A percentile compares a stretch with the other conserved stretches of the same genome.
phyloP scores from a whole-genome alignment of 2,797 vertebrate species.

The Benthosema pterotum region DNA sequence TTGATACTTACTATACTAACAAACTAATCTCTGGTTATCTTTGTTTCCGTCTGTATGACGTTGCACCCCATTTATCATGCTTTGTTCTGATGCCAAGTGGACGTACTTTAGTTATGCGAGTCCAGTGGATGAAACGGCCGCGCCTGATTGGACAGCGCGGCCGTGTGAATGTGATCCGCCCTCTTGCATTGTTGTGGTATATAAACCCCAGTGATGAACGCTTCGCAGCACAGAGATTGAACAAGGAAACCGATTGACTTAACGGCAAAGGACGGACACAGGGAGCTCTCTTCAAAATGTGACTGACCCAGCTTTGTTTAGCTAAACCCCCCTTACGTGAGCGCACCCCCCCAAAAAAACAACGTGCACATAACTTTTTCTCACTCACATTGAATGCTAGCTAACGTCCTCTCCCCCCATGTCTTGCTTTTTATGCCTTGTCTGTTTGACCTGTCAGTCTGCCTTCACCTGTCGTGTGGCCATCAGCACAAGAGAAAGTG shows the following conservation, averaged over 20 bases:
- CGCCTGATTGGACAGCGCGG: not conserved
- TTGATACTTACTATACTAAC: constrained; percentile 17
- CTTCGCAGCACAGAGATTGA: constrained; percentile 39
- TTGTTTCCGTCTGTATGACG: constrained; percentile 24
- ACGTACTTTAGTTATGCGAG: constrained; percentile 23
- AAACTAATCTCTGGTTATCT: constrained; percentile 28
- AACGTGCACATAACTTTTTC: constrained; percentile 42
- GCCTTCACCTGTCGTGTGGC: constrained; percentile 58
- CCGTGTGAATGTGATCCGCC: constrained; percentile 33
- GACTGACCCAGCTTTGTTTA: constrained; percentile 48
- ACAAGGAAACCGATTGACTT: constrained; percentile 19
- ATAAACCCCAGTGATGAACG: constrained; percentile 6
- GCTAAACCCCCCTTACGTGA: constrained; percentile 13
- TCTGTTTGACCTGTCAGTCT: constrained; percentile 48
- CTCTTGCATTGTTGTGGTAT: not conserved
- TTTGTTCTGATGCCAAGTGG: constrained; percentile 38
- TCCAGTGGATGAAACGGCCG: constrained; percentile 19
- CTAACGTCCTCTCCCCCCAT: constrained; percentile 49
- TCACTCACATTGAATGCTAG: constrained; percentile 48
- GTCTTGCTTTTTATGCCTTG: constrained; percentile 52
- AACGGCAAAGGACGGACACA: not conserved
- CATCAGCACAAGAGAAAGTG: constrained; percentile 54
- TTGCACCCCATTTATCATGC: constrained; percentile 23
- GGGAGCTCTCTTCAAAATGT: constrained; percentile 19
- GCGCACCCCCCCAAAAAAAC: constrained; percentile 41